These are phyloP conservation scores for Carapus acus DNA, from an alignment of 2,797 vertebrate genomes.

Conservation along the genomic window DNA sequence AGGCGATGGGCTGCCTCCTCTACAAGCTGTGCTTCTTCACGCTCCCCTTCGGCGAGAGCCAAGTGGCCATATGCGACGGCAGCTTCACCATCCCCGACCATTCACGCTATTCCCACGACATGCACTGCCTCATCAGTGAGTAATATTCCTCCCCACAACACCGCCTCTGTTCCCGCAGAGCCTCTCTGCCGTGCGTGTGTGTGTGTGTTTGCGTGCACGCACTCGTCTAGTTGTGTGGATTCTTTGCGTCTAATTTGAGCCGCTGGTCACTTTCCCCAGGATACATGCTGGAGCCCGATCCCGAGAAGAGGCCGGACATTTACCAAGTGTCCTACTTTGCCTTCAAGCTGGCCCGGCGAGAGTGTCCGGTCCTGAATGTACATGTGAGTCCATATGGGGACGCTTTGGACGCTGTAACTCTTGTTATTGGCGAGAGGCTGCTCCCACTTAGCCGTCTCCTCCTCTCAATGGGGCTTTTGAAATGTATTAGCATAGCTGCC, in stretches of 20 bases:
- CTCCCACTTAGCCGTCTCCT: conserved; percentile 32
- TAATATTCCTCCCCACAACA: conserved; percentile 41
- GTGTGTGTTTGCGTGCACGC: conserved; percentile 5
- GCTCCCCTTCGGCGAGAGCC: conserved; percentile 96
- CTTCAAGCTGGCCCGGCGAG: conserved; percentile 86
- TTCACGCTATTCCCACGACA: conserved; percentile 91
- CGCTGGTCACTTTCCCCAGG: conserved; percentile 66
- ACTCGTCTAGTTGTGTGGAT: background rate
- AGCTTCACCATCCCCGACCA: conserved; percentile 98
- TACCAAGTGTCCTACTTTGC: conserved; percentile 96
- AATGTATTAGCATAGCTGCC: conserved; percentile 32
- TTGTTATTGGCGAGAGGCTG: conserved; percentile 21
- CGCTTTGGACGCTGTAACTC: conserved; percentile 9
- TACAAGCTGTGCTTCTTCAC: conserved; percentile 99
- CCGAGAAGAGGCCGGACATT: conserved; percentile 92
- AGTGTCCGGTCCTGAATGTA: conserved; percentile 86
- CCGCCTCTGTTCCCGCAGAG: conserved; percentile 1
- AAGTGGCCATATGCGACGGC: conserved; percentile 97
- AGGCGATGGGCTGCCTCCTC: conserved; percentile 96
- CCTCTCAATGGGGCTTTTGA: conserved; percentile 7
- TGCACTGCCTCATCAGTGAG: conserved; percentile 99
- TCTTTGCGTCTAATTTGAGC: background rate
- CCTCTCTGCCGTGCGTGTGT: too few species aligned
- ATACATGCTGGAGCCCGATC: conserved; percentile 97
- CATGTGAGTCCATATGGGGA: conserved; percentile 72